Conservation (phyloP, 2,113 vertebrate genomes). For the Halichoeres trimaculatus region DNA sequence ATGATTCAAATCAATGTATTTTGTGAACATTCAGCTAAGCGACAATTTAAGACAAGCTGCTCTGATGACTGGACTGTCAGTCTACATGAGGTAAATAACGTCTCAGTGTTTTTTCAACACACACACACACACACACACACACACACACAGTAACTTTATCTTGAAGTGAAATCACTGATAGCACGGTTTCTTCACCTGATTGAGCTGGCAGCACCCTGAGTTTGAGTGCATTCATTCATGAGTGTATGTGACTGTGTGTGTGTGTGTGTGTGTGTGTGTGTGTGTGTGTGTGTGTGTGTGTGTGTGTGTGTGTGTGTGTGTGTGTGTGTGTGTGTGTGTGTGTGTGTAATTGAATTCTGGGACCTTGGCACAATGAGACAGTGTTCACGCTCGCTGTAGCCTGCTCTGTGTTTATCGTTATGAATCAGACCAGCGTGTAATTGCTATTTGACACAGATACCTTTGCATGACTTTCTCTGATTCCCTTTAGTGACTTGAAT, state of each 20-base stretch:
- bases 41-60: no score
- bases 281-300: background rate
- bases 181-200: slow-evolving; percentile 35
- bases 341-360: slow-evolving; percentile 63
- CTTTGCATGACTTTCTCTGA: slow-evolving; percentile 13
- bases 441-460: slow-evolving; percentile 71
- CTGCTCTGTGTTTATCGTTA: slow-evolving; percentile 57
- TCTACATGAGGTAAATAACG: slow-evolving; percentile 31
- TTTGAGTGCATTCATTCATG: no score
- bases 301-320: background rate
- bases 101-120: slow-evolving; percentile 24
- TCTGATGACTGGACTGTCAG: slow-evolving; percentile 18
- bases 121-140: slow-evolving; percentile 17
- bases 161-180: slow-evolving; percentile 28
- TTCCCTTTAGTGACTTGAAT: slow-evolving; percentile 28
- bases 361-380: slow-evolving; percentile 55
- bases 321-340: background rate
- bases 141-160: background rate
- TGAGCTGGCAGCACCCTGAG: slow-evolving; percentile 14
- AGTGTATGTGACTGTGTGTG: no score
- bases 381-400: slow-evolving; percentile 48
- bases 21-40: no score
- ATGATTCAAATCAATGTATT: no score
- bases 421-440: slow-evolving; percentile 70
- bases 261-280: background rate